A percentile compares a stretch with the other conserved stretches of the same genome.
These are phyloP conservation scores for Nycticorax nycticorax DNA, from an alignment of 2,113 vertebrate species.

Conservation along the genomic window DNA sequence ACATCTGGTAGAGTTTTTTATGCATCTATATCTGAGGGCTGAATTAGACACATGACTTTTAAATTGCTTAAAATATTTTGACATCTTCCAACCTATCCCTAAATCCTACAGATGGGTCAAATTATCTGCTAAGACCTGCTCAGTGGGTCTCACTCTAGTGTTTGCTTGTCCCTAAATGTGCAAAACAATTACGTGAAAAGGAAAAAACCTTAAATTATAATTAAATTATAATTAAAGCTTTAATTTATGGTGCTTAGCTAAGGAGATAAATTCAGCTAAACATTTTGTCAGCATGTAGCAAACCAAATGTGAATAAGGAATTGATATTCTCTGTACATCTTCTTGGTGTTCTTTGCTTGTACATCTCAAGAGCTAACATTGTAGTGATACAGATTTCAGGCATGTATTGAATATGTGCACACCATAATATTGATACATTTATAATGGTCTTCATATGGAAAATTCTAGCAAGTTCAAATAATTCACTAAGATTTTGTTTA, in stretches of 20 bases:
- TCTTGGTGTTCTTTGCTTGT: not conserved
- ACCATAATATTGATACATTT: slow-evolving; percentile 45
- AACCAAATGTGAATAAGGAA: not conserved
- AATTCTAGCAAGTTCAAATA: slow-evolving; percentile 51
- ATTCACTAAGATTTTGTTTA: slow-evolving; percentile 53
- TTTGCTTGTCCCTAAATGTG: slow-evolving; percentile 19
- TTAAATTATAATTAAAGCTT: not conserved
- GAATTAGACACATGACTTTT: slow-evolving; percentile 6
- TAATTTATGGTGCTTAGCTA: not conserved
- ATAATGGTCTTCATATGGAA: slow-evolving; percentile 52
- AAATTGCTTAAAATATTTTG: slow-evolving; percentile 24
- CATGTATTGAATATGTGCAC: not conserved
- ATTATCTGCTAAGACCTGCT: slow-evolving; percentile 33
- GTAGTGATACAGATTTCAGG: not conserved
- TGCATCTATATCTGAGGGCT: not conserved
- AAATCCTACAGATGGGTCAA: slow-evolving; percentile 45
- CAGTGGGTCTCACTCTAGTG: not conserved
- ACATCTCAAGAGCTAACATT: not conserved
- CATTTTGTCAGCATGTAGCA: not conserved
- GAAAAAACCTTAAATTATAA: not conserved
- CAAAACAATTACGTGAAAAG: not conserved
- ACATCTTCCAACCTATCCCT: slow-evolving; percentile 1
- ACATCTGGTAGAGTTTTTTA: slow-evolving; percentile 8
- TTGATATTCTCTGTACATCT: not conserved
- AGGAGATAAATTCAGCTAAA: not conserved